These are phyloP conservation scores for Microcebus murinus DNA, from an alignment of 2,113 vertebrate genomes.

Conservation along the genomic window DNA sequence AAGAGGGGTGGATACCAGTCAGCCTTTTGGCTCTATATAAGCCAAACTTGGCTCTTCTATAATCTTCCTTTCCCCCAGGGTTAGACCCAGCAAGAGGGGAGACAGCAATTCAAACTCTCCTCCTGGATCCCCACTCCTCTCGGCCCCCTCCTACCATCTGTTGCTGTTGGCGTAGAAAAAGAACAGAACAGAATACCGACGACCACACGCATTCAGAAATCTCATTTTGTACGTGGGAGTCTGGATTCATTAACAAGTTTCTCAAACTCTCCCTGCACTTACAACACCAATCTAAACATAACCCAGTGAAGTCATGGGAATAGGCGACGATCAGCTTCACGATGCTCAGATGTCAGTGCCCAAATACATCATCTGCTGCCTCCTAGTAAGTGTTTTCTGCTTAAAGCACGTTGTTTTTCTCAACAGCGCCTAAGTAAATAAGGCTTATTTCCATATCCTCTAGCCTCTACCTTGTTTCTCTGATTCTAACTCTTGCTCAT, in stretches of 20 bases:
- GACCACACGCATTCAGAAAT: conserved; percentile 70
- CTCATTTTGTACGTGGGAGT: conserved; percentile 67
- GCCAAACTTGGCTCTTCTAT: neutral
- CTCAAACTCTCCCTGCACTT: conserved; percentile 40
- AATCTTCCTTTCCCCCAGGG: neutral
- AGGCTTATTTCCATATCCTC: neutral
- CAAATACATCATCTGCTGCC: neutral
- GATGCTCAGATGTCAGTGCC: neutral
- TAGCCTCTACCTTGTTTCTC: neutral
- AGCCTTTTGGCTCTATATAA: neutral
- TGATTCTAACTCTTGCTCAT: neutral
- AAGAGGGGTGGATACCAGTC: neutral
- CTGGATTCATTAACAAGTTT: conserved; percentile 67
- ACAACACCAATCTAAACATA: conserved; percentile 64
- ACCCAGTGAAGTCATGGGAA: conserved; percentile 35
- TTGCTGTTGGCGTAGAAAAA: conserved; percentile 61
- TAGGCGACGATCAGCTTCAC: conserved; percentile 9
- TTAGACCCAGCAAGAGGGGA: neutral
- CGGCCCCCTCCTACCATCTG: conserved; percentile 59
- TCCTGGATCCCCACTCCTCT: conserved; percentile 12
- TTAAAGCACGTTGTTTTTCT: neutral
- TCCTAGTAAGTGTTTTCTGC: neutral
- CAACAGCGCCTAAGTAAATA: neutral
- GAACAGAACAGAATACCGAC: conserved; percentile 56
- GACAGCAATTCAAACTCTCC: neutral